Evolutionary conservation across 2,113 vertebrate species (phyloP).

Genomic region (Istiophorus platypterus): DNA sequence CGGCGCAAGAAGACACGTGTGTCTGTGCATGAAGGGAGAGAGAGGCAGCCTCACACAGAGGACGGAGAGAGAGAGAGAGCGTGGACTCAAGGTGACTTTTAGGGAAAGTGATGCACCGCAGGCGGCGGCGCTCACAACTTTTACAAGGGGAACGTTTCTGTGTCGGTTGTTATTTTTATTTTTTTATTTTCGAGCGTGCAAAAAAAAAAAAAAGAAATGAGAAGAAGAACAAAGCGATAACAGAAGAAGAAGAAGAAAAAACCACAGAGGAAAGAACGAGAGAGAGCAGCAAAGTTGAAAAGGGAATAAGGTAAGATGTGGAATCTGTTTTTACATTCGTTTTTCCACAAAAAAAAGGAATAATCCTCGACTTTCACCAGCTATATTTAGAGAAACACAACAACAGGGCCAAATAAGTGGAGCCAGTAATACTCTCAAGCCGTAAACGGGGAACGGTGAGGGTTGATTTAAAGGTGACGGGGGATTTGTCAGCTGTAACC

Average conservation of each 20-base stretch:
- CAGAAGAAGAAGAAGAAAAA: slow-evolving; percentile 30
- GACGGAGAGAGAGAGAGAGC: slow-evolving; percentile 48
- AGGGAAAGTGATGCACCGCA: slow-evolving; percentile 51
- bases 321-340: slow-evolving; percentile 33
- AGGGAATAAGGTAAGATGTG: slow-evolving; percentile 69
- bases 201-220: too few species aligned
- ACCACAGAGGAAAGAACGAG: slow-evolving; percentile 21
- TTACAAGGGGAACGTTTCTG: slow-evolving; percentile 64
- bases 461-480: slow-evolving; percentile 33
- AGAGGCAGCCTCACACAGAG: slow-evolving; percentile 64
- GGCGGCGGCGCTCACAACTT: slow-evolving; percentile 57
- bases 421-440: slow-evolving; percentile 25
- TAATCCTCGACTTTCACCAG: slow-evolving; percentile 37
- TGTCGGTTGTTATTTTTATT: too few species aligned
- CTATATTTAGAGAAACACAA: slow-evolving; percentile 43
- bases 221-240: slow-evolving; percentile 42
- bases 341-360: neutral
- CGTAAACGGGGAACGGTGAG: slow-evolving; percentile 1
- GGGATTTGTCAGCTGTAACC: slow-evolving; percentile 26
- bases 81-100: slow-evolving; percentile 80
- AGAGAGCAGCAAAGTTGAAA: slow-evolving; percentile 42
- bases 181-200: too few species aligned
- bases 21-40: too few species aligned
- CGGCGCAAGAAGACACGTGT: too few species aligned
- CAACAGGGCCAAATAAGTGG: neutral